Evolutionary conservation across 1,140 invertebrate species (phyloP).

Genomic region (Atta colombica): DNA sequence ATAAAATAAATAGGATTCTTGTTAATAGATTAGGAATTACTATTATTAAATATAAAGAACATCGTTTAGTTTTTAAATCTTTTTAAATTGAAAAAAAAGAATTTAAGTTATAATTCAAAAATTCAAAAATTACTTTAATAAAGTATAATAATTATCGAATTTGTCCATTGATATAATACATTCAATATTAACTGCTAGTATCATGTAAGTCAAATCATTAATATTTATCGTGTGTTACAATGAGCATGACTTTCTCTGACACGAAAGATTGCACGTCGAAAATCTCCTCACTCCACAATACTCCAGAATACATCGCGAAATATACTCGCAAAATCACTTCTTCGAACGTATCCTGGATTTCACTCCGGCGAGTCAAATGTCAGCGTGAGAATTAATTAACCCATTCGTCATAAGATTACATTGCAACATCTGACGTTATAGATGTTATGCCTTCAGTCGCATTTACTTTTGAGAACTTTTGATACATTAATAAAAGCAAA

Average conservation of each 20-base stretch:
- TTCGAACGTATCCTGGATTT: slow-evolving; percentile 24
- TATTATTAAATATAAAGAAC: neutral
- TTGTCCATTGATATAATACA: neutral
- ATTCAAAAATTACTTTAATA: neutral
- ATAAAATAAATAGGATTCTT: neutral
- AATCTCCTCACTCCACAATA: slow-evolving; percentile 22
- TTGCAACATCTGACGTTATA: slow-evolving; percentile 27
- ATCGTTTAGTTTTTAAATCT: neutral
- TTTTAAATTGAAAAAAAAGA: neutral
- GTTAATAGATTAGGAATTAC: neutral
- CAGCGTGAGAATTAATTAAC: slow-evolving; percentile 37
- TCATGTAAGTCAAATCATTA: slow-evolving; percentile 8
- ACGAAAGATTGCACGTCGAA: neutral
- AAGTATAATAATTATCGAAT: neutral
- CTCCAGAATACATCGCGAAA: slow-evolving; percentile 28
- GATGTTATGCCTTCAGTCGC: neutral
- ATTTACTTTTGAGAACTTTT: slow-evolving; percentile 3
- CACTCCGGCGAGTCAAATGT: slow-evolving; percentile 38
- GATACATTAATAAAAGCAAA: neutral
- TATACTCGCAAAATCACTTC: slow-evolving; percentile 14
- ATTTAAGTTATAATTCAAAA: neutral
- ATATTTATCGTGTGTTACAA: slow-evolving; percentile 28
- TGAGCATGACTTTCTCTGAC: slow-evolving; percentile 29
- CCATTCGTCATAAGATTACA: slow-evolving; percentile 3
- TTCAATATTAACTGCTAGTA: neutral